These are phyloP conservation scores for Basileuterus tristriatus DNA, from an alignment of 2,797 vertebrate species.

Conservation along the genomic window DNA sequence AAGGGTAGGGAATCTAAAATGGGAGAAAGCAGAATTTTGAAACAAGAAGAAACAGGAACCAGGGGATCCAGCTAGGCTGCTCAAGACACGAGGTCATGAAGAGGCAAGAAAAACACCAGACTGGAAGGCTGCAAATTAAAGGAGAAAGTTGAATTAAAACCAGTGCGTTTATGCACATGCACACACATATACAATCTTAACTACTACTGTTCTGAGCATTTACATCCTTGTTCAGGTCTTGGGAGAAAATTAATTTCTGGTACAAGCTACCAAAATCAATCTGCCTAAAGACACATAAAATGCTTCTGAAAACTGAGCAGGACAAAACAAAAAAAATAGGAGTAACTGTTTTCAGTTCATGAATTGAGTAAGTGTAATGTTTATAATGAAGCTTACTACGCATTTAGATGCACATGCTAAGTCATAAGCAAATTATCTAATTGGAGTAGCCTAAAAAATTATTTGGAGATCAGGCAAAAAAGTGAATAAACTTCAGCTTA, in stretches of 20 bases:
- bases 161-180: not conserved
- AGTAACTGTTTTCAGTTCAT: not conserved
- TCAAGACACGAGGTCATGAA: conserved; percentile 63
- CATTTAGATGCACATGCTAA: not conserved
- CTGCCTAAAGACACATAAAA: not conserved
- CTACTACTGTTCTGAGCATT: not conserved
- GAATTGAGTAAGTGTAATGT: not conserved
- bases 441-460: not conserved
- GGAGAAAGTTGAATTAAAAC: conserved; percentile 66
- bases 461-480: not conserved
- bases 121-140: conserved; percentile 68
- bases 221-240: not conserved
- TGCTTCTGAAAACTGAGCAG: not conserved
- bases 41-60: conserved; percentile 64
- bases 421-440: not conserved
- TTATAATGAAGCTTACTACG: not conserved
- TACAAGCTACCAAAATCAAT: not conserved
- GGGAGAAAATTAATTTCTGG: not conserved
- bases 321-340: not conserved
- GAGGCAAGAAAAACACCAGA: conserved; percentile 67
- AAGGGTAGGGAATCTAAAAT: not conserved
- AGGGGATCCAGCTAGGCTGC: conserved; percentile 61
- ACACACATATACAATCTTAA: conserved; percentile 16
- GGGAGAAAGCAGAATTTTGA: conserved; percentile 23
- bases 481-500: not conserved